A percentile compares a stretch with the other conserved stretches of the same genome.
Conservation (phyloP, 2,797 vertebrate species). For the Geotrypetes seraphini region DNA sequence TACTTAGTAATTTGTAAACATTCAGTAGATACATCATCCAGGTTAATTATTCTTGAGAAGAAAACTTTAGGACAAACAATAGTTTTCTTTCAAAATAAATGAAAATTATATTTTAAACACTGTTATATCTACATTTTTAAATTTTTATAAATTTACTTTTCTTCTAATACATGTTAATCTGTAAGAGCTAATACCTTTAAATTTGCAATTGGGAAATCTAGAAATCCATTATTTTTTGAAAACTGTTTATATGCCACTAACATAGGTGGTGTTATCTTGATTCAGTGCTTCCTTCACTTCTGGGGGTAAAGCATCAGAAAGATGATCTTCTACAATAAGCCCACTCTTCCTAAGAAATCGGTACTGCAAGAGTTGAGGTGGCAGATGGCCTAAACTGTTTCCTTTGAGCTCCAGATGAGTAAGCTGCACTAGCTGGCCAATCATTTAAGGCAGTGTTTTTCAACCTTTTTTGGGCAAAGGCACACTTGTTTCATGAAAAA, state of each 20-base stretch:
- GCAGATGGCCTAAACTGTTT: constrained; percentile 90
- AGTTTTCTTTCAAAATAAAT: constrained; percentile 35
- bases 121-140: background rate
- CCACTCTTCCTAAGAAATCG: constrained; percentile 78
- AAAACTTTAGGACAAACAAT: constrained; percentile 51
- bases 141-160: constrained; percentile 30
- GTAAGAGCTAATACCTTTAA: constrained; percentile 24
- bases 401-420: constrained; percentile 90
- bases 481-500: too few relatives aligned
- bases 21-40: constrained; percentile 67
- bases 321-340: constrained; percentile 87
- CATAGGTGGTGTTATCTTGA: constrained; percentile 78
- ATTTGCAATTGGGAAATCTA: constrained; percentile 28
- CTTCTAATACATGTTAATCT: constrained; percentile 38
- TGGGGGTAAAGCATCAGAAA: constrained; percentile 84
- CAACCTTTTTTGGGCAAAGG: too few relatives aligned
- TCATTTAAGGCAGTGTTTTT: too few relatives aligned
- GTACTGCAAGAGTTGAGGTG: constrained; percentile 79
- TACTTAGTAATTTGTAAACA: constrained; percentile 68
- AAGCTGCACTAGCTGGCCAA: constrained; percentile 77
- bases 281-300: constrained; percentile 91
- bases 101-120: constrained; percentile 50
- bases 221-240: too few relatives aligned
- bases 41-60: constrained; percentile 61
- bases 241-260: constrained; percentile 72